Percentiles rank a stretch among this genome's conserved stretches.
These are phyloP conservation scores for Cheracebus regulus DNA, from an alignment of 2,797 vertebrate genomes.

Conservation along the genomic window DNA sequence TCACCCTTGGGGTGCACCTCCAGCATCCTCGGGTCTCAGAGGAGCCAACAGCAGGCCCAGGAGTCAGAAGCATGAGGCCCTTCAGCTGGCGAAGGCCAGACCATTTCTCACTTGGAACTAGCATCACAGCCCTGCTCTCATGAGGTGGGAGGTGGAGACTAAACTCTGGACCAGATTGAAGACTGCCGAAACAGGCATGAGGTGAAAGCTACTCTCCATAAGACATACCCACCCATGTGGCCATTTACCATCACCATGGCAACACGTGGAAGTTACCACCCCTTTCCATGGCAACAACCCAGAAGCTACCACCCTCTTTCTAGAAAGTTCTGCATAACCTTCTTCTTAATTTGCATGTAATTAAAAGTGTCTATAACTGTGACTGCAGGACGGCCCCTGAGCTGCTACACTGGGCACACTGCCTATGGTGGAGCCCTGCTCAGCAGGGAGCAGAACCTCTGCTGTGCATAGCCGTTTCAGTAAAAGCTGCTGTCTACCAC, in stretches of 20 bases:
- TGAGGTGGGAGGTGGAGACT: not conserved
- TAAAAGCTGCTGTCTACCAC: not conserved
- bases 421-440: not conserved
- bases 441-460: not conserved
- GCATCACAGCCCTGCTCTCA: no score
- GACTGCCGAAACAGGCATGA: not conserved
- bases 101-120: not conserved
- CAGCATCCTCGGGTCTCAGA: not conserved
- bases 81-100: not conserved
- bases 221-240: not conserved
- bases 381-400: not conserved
- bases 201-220: not conserved
- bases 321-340: not conserved
- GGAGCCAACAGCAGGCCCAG: not conserved
- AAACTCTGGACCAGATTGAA: not conserved
- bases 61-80: not conserved
- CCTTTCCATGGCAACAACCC: not conserved
- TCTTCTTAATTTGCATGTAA: not conserved
- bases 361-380: not conserved
- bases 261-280: not conserved
- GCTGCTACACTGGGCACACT: not conserved
- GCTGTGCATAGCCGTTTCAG: not conserved
- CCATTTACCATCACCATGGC: not conserved
- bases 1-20: fast-evolving
- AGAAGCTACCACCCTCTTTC: not conserved